phyloP scores from a whole-genome alignment of 2,113 vertebrate species.

The Muntiacus muntjak region DNA sequence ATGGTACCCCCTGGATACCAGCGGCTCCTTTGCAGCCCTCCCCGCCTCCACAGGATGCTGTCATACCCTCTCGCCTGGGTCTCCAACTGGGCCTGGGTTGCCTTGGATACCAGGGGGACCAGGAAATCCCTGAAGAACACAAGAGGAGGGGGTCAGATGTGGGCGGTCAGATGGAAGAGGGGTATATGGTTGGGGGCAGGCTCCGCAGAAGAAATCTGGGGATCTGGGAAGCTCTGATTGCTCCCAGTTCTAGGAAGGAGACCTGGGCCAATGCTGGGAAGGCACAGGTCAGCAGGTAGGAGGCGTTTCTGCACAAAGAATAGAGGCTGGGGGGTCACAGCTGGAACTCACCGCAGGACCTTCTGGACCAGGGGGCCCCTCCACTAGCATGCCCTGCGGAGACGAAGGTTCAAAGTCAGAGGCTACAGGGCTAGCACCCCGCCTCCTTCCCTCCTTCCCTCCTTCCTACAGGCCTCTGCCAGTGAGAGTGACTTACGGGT shows the following conservation, averaged over 20 bases:
- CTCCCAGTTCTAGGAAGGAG: background rate
- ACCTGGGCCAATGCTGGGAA: background rate
- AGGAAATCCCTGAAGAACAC: slow-evolving; percentile 80
- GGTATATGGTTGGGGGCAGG: background rate
- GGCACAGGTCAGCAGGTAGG: background rate
- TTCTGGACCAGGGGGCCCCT: slow-evolving; percentile 91
- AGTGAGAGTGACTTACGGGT: slow-evolving; percentile 83
- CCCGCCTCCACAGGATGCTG: background rate
- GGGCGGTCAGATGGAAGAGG: background rate
- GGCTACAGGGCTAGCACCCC: background rate
- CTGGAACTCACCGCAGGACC: slow-evolving; percentile 89
- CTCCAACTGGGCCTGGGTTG: slow-evolving; percentile 88
- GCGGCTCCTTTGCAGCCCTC: background rate
- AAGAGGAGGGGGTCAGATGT: background rate
- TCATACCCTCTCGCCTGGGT: slow-evolving; percentile 91
- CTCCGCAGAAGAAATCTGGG: background rate
- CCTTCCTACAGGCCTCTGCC: background rate
- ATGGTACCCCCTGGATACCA: background rate
- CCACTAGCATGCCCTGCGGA: slow-evolving; percentile 90
- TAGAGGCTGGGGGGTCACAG: background rate
- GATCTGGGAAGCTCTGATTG: background rate
- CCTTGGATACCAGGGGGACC: slow-evolving; percentile 87
- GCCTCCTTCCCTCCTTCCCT: background rate
- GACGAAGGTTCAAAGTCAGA: background rate
- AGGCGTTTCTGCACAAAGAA: background rate